Percentiles rank a stretch among this genome's conserved stretches.
Conservation (phyloP, 2,888 invertebrate genomes). For the Yponomeuta malinellus region DNA sequence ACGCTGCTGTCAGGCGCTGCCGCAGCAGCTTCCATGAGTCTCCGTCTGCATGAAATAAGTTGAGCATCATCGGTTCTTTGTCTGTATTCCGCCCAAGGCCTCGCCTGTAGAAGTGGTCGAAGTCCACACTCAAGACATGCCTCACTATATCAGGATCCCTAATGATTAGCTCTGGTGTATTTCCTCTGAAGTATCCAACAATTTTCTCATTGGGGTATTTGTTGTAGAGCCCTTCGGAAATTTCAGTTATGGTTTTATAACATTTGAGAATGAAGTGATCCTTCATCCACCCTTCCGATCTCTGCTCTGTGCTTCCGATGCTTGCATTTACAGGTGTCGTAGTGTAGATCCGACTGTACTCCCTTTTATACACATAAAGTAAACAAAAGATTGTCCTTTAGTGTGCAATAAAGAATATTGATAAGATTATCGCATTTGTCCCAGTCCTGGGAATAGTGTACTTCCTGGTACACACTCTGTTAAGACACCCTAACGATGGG, state of each 20-base stretch:
- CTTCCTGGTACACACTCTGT: slow-evolving; percentile 22
- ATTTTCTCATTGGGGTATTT: slow-evolving; percentile 16
- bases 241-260: slow-evolving; percentile 25
- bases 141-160: slow-evolving; percentile 19
- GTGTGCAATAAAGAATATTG: too few relatives aligned
- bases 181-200: slow-evolving; percentile 17
- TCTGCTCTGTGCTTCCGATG: too few relatives aligned
- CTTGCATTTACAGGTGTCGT: too few relatives aligned
- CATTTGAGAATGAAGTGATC: too few relatives aligned
- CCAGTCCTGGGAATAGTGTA: slow-evolving; percentile 22
- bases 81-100: slow-evolving; percentile 14
- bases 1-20: slow-evolving; percentile 17
- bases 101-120: slow-evolving; percentile 15
- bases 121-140: slow-evolving; percentile 16
- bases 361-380: too few relatives aligned
- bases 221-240: slow-evolving; percentile 10
- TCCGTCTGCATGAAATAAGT: slow-evolving; percentile 17
- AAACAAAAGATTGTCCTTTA: too few relatives aligned
- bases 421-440: too few relatives aligned
- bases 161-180: slow-evolving; percentile 17
- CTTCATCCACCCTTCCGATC: too few relatives aligned
- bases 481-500: slow-evolving; percentile 22
- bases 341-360: too few relatives aligned
- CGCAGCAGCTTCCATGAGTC: slow-evolving; percentile 19
- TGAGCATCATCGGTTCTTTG: slow-evolving; percentile 14